Percentiles rank a stretch among this genome's conserved stretches.
Evolutionary conservation across 2,113 vertebrate species (phyloP).

Genomic region (Chitala chitala): DNA sequence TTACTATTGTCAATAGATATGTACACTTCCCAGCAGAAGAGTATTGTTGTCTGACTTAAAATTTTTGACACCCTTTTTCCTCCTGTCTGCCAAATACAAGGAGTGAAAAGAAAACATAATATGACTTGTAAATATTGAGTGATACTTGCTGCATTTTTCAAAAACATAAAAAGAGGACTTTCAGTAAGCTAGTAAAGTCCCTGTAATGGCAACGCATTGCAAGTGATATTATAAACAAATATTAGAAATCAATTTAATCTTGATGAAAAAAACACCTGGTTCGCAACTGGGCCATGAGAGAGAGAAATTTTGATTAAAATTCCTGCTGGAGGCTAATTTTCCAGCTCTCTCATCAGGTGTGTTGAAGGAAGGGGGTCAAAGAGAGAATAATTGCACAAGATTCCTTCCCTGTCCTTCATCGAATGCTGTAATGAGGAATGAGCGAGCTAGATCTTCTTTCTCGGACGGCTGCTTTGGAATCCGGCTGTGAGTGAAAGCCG

Average conservation of each 20-base stretch:
- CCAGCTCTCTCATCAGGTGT: slow-evolving; percentile 70
- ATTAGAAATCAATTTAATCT: slow-evolving; percentile 49
- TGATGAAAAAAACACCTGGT: slow-evolving; percentile 52
- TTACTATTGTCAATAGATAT: too few species aligned
- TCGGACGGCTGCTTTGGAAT: slow-evolving; percentile 53
- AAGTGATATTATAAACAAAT: slow-evolving; percentile 37
- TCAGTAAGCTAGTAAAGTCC: slow-evolving; percentile 1
- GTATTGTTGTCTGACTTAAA: too few species aligned
- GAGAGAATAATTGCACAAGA: slow-evolving; percentile 61
- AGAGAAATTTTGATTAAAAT: slow-evolving; percentile 63
- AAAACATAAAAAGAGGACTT: too few species aligned
- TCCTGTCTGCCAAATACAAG: too few species aligned
- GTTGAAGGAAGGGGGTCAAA: slow-evolving; percentile 51
- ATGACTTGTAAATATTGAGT: too few species aligned
- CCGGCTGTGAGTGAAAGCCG: slow-evolving; percentile 64
- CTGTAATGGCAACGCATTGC: slow-evolving; percentile 38
- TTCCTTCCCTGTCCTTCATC: slow-evolving; percentile 73
- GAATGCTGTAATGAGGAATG: slow-evolving; percentile 64
- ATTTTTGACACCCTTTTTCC: too few species aligned
- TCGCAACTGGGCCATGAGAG: slow-evolving; percentile 32
- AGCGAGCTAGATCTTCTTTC: slow-evolving; percentile 53
- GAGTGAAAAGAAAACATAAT: too few species aligned
- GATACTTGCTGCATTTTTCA: too few species aligned
- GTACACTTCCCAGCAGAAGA: too few species aligned
- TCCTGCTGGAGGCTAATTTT: slow-evolving; percentile 57